Conservation (phyloP, 2,113 vertebrate species). For the Lipotes vexillifer region DNA sequence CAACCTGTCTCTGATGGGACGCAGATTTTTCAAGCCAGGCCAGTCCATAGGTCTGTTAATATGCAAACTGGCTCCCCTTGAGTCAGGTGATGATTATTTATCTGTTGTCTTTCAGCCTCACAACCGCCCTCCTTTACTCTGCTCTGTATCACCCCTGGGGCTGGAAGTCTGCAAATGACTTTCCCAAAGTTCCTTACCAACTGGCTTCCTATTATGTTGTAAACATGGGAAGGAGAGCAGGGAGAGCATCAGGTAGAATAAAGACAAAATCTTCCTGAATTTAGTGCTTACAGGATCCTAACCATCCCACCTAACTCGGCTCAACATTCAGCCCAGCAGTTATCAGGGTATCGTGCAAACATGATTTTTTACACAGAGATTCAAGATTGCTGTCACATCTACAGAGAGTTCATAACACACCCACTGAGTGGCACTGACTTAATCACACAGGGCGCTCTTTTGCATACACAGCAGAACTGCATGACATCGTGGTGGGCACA, state of each 20-base stretch:
- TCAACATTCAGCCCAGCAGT: background rate
- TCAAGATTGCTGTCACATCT: background rate
- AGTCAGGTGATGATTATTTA: background rate
- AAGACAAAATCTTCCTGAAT: background rate
- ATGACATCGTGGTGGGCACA: accelerated
- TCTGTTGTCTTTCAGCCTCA: background rate
- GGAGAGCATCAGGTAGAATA: background rate
- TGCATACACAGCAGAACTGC: background rate
- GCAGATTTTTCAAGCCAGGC: background rate
- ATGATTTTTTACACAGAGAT: background rate
- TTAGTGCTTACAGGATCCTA: background rate
- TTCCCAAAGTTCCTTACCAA: background rate
- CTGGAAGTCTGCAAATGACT: background rate
- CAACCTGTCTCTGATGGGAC: background rate
- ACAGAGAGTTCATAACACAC: background rate
- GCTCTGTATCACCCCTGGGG: background rate
- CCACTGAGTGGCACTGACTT: background rate
- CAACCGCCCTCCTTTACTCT: background rate
- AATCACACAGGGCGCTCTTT: background rate
- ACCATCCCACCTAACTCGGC: background rate
- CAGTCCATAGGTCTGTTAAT: background rate
- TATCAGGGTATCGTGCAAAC: background rate
- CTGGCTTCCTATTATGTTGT: background rate
- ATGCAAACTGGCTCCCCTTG: background rate
- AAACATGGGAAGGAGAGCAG: background rate